Percentiles rank a stretch among this genome's conserved stretches.
Conservation (phyloP, 2,888 invertebrate genomes). For the Lycia hirtaria region DNA sequence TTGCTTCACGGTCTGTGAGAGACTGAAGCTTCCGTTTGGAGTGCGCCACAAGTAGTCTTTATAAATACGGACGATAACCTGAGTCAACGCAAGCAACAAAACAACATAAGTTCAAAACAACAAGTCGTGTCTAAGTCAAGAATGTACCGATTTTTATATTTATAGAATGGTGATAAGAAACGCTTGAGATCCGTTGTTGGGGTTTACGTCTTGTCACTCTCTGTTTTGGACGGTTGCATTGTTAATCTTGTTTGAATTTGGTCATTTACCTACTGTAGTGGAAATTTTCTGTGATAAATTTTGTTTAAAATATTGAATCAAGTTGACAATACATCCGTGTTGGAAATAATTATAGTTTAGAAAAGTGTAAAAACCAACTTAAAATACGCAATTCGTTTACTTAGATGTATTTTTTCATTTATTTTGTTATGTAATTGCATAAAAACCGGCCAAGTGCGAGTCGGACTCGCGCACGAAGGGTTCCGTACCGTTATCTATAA, state of each 20-base stretch:
- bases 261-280: not conserved
- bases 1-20: conserved; percentile 53
- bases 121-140: conserved; percentile 69
- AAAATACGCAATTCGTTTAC: too few species aligned
- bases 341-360: not conserved
- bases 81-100: conserved; percentile 75
- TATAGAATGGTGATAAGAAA: conserved; percentile 72
- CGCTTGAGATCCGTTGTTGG: conserved; percentile 67
- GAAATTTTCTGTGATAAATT: conserved; percentile 12
- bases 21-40: conserved; percentile 76
- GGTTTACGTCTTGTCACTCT: conserved; percentile 35
- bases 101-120: conserved; percentile 80
- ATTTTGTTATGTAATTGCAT: too few species aligned
- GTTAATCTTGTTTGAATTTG: conserved; percentile 5
- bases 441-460: too few species aligned
- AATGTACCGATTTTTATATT: conserved; percentile 70
- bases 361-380: too few species aligned
- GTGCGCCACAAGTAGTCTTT: conserved; percentile 59
- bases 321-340: not conserved
- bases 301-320: conserved; percentile 4
- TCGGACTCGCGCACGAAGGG: too few species aligned
- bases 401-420: too few species aligned
- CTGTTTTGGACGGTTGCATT: conserved; percentile 39
- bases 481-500: too few species aligned
- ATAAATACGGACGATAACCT: conserved; percentile 81